phyloP scores from a whole-genome alignment of 2,797 vertebrate species.

The Lagocephalus sceleratus region DNA sequence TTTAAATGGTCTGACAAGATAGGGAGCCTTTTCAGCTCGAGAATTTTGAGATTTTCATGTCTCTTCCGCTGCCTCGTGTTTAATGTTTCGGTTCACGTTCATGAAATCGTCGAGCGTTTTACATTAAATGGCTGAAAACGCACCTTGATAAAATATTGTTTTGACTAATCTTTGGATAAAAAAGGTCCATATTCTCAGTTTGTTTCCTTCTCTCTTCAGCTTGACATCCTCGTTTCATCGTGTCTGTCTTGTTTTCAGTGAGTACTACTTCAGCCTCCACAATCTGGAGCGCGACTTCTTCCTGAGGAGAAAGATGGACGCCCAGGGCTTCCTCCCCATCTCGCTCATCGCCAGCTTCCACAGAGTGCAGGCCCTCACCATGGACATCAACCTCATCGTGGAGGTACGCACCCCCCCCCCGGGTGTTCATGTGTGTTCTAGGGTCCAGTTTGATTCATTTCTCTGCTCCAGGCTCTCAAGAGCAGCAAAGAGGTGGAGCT shows the following conservation, averaged over 20 bases:
- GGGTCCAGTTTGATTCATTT: background rate
- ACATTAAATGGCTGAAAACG: background rate
- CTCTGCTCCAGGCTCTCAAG: conserved; percentile 83
- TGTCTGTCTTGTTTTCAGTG: conserved; percentile 65
- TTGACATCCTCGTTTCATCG: background rate
- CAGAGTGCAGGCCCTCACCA: conserved; percentile 91
- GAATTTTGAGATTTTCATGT: background rate
- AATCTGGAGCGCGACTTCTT: conserved; percentile 96
- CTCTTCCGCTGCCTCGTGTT: no score
- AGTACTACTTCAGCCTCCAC: conserved; percentile 97
- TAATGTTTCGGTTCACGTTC: background rate
- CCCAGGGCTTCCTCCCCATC: conserved; percentile 89
- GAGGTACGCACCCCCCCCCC: conserved; percentile 73
- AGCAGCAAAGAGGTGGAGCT: conserved; percentile 91
- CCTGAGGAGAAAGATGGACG: conserved; percentile 93
- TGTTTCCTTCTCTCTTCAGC: no score
- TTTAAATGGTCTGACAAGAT: conserved; percentile 37
- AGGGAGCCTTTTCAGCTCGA: conserved; percentile 6
- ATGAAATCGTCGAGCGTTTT: background rate
- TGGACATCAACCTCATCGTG: conserved; percentile 85
- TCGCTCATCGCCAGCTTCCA: conserved; percentile 92
- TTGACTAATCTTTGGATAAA: no score
- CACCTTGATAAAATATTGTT: no score
- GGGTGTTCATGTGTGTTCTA: background rate
- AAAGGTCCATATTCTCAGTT: no score